Evolutionary conservation across 2,797 vertebrate genomes (phyloP), one percentile per base, ranked within the genome.

Genomic region (Melanotaenia boesemani): DNA sequence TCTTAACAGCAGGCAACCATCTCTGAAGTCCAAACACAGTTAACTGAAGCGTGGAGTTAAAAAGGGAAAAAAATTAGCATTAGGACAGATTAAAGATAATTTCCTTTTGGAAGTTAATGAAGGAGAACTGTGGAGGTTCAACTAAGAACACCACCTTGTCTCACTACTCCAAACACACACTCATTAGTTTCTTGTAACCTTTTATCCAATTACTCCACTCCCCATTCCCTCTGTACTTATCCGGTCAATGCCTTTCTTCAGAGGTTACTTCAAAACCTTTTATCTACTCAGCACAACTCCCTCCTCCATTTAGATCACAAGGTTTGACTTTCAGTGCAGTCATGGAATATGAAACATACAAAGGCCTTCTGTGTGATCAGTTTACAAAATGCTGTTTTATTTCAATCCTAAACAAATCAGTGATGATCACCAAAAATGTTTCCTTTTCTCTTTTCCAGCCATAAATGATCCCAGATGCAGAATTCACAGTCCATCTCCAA

Each of bases 151-250:
- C 32, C 55, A 50, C n/a, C 12, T 66, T 26, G 4, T 30, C n/a
- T n/a, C 36, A 39, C 32, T 22, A 28, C 39, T 52, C 41, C 72
- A 54, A 57, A 57, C 16, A 52, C 60, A 76, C 72, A 41, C 64
- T 59, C 50, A 15, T 70, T 62, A 77, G 66, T 68, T 68, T 64
- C 52, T 61, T 46, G 64, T 41, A 81, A 41, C 69, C 48, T 80
- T 82, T 80, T 52, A 70, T 72, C 70, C 67, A 74, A 72, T 82
- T 82, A 71, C 46, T 68, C 67, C 52, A 12, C 58, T 39, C 8
- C 68, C 63, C 59, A 71, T 62, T 84, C 67, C 73, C 74, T 6
- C 55, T 26, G 37, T 63, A 71, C 76, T 67, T 64, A 67, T 75
- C 65, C 52, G 55, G 32, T 77, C 63, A 26, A 63, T 55, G 55